phyloP scores from a whole-genome alignment of 1,140 invertebrate genomes.

The Bombus sylvicola region DNA sequence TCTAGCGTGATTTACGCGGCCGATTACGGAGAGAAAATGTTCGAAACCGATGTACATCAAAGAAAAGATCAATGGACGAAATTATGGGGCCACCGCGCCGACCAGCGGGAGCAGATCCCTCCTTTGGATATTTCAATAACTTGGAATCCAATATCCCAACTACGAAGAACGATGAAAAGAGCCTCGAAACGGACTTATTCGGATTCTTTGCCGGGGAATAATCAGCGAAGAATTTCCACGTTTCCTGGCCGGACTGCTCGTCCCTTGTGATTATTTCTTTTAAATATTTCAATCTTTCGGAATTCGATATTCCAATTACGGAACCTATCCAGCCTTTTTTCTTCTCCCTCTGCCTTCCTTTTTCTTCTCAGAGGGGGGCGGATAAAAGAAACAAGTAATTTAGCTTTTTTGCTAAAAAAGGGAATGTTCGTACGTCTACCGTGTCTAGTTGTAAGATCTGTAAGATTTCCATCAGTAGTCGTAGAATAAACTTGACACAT shows the following conservation, averaged over 20 bases:
- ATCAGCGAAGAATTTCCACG: slow-evolving; percentile 48
- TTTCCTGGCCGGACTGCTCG: not conserved
- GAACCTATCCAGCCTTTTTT: not conserved
- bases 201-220: slow-evolving; percentile 41
- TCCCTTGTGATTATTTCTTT: slow-evolving; percentile 47
- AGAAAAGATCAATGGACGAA: slow-evolving; percentile 29
- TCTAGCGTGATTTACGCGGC: slow-evolving; percentile 31
- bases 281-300: slow-evolving; percentile 48
- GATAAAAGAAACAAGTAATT: not conserved
- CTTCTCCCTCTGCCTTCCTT: too few species aligned
- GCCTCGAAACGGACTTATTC: slow-evolving; percentile 40
- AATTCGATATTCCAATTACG: slow-evolving; percentile 44
- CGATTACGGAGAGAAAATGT: slow-evolving; percentile 34
- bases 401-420: not conserved
- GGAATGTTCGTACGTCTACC: too few species aligned
- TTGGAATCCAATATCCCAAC: slow-evolving; percentile 49
- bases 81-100: slow-evolving; percentile 33
- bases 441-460: not conserved
- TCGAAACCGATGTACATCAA: slow-evolving; percentile 26
- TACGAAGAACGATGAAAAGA: slow-evolving; percentile 30
- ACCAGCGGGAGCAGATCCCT: not conserved
- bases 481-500: not conserved
- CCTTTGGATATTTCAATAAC: slow-evolving; percentile 46
- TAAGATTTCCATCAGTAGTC: not conserved
- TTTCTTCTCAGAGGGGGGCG: too few species aligned